Base-by-base conservation (phyloP, 2,888 invertebrate species). In the Drosophila kanekoi region DNA sequence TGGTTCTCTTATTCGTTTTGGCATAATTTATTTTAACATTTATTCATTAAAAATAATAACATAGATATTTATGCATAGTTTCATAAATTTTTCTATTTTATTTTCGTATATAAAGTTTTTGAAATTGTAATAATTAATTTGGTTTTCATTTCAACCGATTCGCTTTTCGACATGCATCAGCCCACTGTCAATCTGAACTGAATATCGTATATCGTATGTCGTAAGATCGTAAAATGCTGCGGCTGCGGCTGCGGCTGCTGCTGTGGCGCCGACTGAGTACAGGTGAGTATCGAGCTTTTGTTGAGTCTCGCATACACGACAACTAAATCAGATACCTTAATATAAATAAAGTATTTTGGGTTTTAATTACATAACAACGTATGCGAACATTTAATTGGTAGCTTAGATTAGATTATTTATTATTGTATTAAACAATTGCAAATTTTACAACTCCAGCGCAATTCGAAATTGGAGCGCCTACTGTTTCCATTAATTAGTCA, bases 141-240 rank as follows among this genome's bases (percentile, higher is more conserved):
- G 9, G 9, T 18, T 13, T 37, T 23, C 5, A 14, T 37, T 35
- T 41, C 0, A 6, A 13, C 8, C 13, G 3, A 14, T 37, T 9
- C 3, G 8, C 14, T 23, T 20, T n/a, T 51, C 14, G 0, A 3
- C 14, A 16, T 33, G 18, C 33, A 1, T 14, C 1, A 10, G 5
- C 6, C 52, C 65, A 65, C 65, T 65, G 53, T 65, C 1, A 13
- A 14, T 5, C 10, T n/a, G n/a, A 35, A n/a, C 35, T 4, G 4
- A 20, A 47, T 64, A 53, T 65, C 64, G 64, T 53, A 64, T 35
- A 14, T 52, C 43, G 58, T 74, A 57, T 41, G 4, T 14, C 40
- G 35, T 32, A 53, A 57, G 35, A 64, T 70, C 76, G 76, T 75
- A 51, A 57, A 59, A 35, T 37, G 53, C 33, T 52, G 40, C 5